Evolutionary conservation across 2,888 invertebrate species (phyloP).

Genomic region (Scelioninae gen. 1): DNA sequence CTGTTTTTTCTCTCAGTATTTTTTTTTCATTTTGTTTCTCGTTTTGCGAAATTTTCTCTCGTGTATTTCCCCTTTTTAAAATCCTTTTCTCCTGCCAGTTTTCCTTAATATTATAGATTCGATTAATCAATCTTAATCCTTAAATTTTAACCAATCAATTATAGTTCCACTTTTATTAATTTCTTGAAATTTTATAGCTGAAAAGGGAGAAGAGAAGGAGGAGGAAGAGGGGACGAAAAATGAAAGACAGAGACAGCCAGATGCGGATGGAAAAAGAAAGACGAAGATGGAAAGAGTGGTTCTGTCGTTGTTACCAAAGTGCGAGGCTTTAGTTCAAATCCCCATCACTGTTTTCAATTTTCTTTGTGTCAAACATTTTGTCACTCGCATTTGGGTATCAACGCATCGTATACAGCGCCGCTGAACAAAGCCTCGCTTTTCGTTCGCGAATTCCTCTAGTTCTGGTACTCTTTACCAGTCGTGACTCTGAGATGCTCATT

Average conservation of each 20-base stretch:
- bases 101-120: too few relatives aligned
- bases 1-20: slow-evolving; percentile 48
- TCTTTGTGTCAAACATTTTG: too few relatives aligned
- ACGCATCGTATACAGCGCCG: slow-evolving; percentile 69
- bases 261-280: slow-evolving; percentile 59
- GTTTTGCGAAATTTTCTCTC: slow-evolving; percentile 60
- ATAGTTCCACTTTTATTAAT: slow-evolving; percentile 37
- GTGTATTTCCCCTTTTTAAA: slow-evolving; percentile 27
- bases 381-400: too few relatives aligned
- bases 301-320: too few relatives aligned
- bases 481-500: slow-evolving; percentile 36
- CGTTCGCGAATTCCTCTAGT: slow-evolving; percentile 38
- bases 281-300: slow-evolving; percentile 61
- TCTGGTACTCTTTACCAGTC: slow-evolving; percentile 1
- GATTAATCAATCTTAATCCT: too few relatives aligned
- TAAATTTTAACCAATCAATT: slow-evolving; percentile 10
- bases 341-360: too few relatives aligned
- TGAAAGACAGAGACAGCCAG: slow-evolving; percentile 64
- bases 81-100: slow-evolving; percentile 41
- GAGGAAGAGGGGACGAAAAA: slow-evolving; percentile 53
- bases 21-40: slow-evolving; percentile 70
- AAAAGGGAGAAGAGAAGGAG: slow-evolving; percentile 63
- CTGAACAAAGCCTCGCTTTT: too few relatives aligned
- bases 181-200: slow-evolving; percentile 17
- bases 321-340: too few relatives aligned